Evolutionary conservation across 2,113 vertebrate species (phyloP), one percentile per base, ranked within the genome.

Genomic region (Carettochelys insculpta): DNA sequence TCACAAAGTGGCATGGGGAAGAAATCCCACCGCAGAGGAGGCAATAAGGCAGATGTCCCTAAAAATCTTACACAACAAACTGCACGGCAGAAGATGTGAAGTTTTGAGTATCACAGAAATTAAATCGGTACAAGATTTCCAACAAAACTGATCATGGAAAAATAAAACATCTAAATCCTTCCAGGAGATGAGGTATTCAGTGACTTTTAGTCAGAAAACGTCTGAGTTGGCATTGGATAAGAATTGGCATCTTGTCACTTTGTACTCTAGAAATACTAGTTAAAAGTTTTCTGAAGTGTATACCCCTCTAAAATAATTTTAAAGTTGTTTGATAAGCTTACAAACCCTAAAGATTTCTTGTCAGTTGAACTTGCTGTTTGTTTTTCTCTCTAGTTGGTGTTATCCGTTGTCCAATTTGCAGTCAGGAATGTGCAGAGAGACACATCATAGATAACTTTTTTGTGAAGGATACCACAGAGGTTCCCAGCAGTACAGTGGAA

Each of bases 361-460:
- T 80, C 29, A 29, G 93, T 93, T 24, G 81, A 52, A 41, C 75
- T 0, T 78, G 38, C 34, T 29, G 83, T 77, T 53, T 14, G 78
- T 95, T 86, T 90, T 87, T 56, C 68, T 80, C 91, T 78, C 27
- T 73, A 99, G 99, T 99, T 76, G 98, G 98, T 85, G 98, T 99
- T 90, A 98, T 99, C 92, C 99, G 99, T 77, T 99, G 99, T 95
- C 99, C 99, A 48, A 98, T 99, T 83, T 99, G 99, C 97, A 98
- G 98, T 92, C 99, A 99, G 96, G 99, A 99, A 95, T 99, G 98
- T 97, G 98, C 98, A 95, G 99, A 99, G 93, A 98, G 98, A 95
- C 99, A 99, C 83, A 98, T 99, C 87, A 98, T 99, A 97, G 99
- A 99, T 95, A 99, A 99, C 94, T 99, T 99, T 97, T 99, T 99